A percentile compares a stretch with the other conserved stretches of the same genome.
Conservation (phyloP, 2,113 vertebrate species). For the Lepisosteus osseus region DNA sequence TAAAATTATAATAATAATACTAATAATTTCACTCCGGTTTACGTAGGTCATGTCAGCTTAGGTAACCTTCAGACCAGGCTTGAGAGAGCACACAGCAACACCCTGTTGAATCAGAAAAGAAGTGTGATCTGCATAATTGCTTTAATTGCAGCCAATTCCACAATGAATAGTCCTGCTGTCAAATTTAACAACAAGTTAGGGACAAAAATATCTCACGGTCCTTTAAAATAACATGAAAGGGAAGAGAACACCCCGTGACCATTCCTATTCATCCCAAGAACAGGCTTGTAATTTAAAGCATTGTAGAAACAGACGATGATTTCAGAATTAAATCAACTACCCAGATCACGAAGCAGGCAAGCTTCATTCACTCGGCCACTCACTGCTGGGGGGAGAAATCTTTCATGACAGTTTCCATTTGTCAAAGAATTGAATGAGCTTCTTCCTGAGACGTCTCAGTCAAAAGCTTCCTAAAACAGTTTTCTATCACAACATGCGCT, state of each 20-base stretch:
- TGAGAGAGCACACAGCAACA: slow-evolving; percentile 47
- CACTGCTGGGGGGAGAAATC: slow-evolving; percentile 39
- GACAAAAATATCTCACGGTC: slow-evolving; percentile 60
- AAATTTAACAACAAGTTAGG: slow-evolving; percentile 61
- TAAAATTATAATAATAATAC: neutral
- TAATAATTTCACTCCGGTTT: slow-evolving; percentile 15
- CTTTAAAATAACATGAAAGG: slow-evolving; percentile 67
- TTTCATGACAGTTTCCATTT: slow-evolving; percentile 46
- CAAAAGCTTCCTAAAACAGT: slow-evolving; percentile 41
- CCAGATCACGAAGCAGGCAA: slow-evolving; percentile 55
- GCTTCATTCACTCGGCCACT: slow-evolving; percentile 46
- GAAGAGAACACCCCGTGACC: slow-evolving; percentile 55
- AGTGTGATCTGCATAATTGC: slow-evolving; percentile 82
- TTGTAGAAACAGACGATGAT: slow-evolving; percentile 47
- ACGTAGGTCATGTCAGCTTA: slow-evolving; percentile 37
- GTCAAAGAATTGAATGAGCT: slow-evolving; percentile 56
- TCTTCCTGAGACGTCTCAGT: slow-evolving; percentile 62
- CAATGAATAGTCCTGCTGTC: slow-evolving; percentile 72
- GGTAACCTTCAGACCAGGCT: slow-evolving; percentile 16
- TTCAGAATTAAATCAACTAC: slow-evolving; percentile 54
- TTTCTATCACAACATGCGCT: slow-evolving; percentile 54
- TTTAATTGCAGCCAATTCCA: slow-evolving; percentile 78
- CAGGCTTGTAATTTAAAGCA: slow-evolving; percentile 52
- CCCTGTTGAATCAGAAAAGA: slow-evolving; percentile 69
- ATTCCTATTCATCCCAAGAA: slow-evolving; percentile 51